These are phyloP conservation scores for Lycia hirtaria DNA, from an alignment of 2,888 invertebrate genomes.

Conservation along the genomic window DNA sequence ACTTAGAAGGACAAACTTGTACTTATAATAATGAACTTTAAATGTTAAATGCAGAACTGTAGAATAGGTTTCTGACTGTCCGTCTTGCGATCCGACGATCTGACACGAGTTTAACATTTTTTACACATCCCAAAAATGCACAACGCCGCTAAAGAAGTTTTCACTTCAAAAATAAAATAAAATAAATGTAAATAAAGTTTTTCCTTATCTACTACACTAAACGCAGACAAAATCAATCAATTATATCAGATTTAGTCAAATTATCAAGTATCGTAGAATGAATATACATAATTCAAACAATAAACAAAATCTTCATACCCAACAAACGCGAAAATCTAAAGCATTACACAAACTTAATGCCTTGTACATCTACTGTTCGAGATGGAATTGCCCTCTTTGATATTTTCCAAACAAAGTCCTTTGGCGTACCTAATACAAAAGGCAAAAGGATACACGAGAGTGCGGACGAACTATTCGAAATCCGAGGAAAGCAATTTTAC, in stretches of 20 bases:
- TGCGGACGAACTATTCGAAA: constrained; percentile 30
- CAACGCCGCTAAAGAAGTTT: too few species aligned
- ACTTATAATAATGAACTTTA: too few species aligned
- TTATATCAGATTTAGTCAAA: not conserved
- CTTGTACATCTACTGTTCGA: constrained; percentile 27
- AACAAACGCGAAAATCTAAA: constrained; percentile 20
- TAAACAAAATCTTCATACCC: constrained; percentile 18
- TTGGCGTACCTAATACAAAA: constrained; percentile 30
- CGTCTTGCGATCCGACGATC: too few species aligned
- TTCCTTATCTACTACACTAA: not conserved
- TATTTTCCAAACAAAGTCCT: constrained; percentile 33
- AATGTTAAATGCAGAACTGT: too few species aligned
- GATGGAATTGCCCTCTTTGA: constrained; percentile 35
- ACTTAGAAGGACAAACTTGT: too few species aligned
- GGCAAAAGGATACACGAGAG: constrained; percentile 29
- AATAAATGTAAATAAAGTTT: too few species aligned
- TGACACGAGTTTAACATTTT: too few species aligned
- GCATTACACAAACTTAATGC: constrained; percentile 27
- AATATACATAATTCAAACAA: constrained; percentile 18
- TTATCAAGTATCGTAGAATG: constrained; percentile 1
- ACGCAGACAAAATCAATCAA: not conserved
- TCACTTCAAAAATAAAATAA: too few species aligned
- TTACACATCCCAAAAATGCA: too few species aligned
- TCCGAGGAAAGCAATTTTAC: constrained; percentile 36
- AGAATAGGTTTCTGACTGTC: too few species aligned